Evolutionary conservation across 2,113 vertebrate genomes (phyloP), one percentile per base, ranked within the genome.

Genomic region (Mirza zaza): DNA sequence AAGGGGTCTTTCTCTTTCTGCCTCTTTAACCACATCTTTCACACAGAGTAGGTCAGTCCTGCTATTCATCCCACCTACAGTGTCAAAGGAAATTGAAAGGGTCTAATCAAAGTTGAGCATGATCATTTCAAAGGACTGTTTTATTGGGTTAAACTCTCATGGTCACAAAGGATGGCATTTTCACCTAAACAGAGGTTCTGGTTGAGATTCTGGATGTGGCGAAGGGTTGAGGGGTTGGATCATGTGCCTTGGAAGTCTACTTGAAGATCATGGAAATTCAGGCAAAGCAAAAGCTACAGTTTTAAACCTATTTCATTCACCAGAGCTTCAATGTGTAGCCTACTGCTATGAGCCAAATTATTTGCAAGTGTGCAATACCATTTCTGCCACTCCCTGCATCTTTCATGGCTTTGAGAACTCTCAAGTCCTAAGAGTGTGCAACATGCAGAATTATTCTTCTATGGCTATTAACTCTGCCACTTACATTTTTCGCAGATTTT

Each of bases 381-480:
- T 10, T 45, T 34, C 39, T 2, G n/a, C 29, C 21, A 42, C 52
- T 15, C 67, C 20, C 39, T 23, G 68, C 23, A 15, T 6, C 48
- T 3, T 79, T 39, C 21, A 42, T 39, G 65, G 77, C 70, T 39
- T 63, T 42, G 85, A 89, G 85, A 70, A 65, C 55, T 32, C 61
- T 14, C 5, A 32, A 27, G 57, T 13, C 55, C 42, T 57, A 21
- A 75, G 65, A 59, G 8, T 48, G 8, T 27, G 11, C 39, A 39
- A 2, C 25, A 3, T 3, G n/a, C 13, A 0, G 0, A 1, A 0
- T 45, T 36, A 59, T 71, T 71, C 65, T 48, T 89, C 85, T 29
- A 15, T 10, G 20, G 23, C 23, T 76, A 20, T 75, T 50, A 0
- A 32, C 8, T 27, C 11, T 45, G 32, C 42, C 23, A 8, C 17